Evolutionary conservation across 1,140 invertebrate genomes (phyloP), one percentile per base, ranked within the genome.

Genomic region (Zeugodacus cucurbitae): DNA sequence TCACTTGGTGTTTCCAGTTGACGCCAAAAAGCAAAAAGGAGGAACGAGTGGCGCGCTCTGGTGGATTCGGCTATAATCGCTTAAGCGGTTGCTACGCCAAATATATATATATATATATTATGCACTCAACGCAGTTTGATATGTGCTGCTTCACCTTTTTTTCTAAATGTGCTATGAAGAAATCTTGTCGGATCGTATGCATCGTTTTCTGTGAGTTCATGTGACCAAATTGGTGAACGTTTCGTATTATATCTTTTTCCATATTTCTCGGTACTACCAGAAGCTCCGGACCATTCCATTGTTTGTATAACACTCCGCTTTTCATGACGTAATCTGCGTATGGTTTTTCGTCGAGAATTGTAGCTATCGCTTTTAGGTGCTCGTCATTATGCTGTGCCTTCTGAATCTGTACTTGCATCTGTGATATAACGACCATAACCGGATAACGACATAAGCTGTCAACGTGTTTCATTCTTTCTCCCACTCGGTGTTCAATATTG

Each of bases 401-500:
- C 67, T 41, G 7, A 22, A 78, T 22, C 5, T 17, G 74, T 20
- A 26, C 74, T 11, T 4, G 41, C 17, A 78, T 8, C 37, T 78
- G 34, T 20, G 34, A 41, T 26, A 34, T 78, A 41, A 78, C 7
- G 3, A 86, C n/a, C 57, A 86, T 67, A 7, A 87, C 29, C 1
- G 88, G 62, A 62, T 34, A 59, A 59, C 88, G 41, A 74, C 93
- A 94, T 0, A 94, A 86, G 0, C 93, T 92, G 88, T 94, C 94
- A 2, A 91, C 93, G 89, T 94, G 94, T 86, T 90, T 91, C 92
- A 94, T 93, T 22, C 89, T 67, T 0, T 22, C 89, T 37, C 93
- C 93, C 8, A 88, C 44, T 86, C 94, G 85, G 88, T 95, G 94
- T 88, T 90, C 89, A 14, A 94, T 88, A 48, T 87, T 87, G 48